Evolutionary conservation across 2,113 vertebrate genomes (phyloP).

Genomic region (Nyctereutes procyonoides): DNA sequence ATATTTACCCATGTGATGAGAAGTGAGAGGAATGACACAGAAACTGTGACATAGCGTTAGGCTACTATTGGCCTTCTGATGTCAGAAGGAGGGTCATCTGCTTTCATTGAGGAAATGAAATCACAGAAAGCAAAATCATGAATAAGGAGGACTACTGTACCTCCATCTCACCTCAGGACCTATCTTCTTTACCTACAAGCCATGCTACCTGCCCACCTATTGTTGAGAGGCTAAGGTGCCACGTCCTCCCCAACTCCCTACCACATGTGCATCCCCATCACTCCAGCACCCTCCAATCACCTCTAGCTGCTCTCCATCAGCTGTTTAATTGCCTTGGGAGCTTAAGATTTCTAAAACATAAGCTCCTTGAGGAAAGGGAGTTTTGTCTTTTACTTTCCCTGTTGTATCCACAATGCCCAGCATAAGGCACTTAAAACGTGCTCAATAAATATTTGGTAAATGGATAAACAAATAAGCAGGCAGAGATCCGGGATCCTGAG

Average conservation of each 20-base stretch:
- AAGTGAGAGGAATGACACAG: neutral
- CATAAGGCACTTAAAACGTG: accelerated
- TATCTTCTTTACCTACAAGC: neutral
- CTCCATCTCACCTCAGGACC: neutral
- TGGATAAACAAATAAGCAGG: neutral
- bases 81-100: neutral
- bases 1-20: neutral
- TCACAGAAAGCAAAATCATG: neutral
- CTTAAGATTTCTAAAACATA: neutral
- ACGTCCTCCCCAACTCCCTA: neutral
- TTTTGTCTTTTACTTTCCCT: neutral
- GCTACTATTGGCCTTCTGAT: neutral
- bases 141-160: neutral
- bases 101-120: neutral
- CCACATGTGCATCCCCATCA: neutral
- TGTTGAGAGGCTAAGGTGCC: neutral
- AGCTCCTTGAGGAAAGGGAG: neutral
- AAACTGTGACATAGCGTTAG: neutral
- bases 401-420: neutral
- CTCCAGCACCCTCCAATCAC: neutral
- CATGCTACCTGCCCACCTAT: neutral
- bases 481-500: neutral
- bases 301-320: neutral
- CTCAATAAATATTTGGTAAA: too few relatives aligned
- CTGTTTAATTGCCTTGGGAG: neutral